These are phyloP conservation scores for Patiria pectinifera DNA, from an alignment of 53 echinoderm and acorn worm genomes.

Conservation along the genomic window DNA sequence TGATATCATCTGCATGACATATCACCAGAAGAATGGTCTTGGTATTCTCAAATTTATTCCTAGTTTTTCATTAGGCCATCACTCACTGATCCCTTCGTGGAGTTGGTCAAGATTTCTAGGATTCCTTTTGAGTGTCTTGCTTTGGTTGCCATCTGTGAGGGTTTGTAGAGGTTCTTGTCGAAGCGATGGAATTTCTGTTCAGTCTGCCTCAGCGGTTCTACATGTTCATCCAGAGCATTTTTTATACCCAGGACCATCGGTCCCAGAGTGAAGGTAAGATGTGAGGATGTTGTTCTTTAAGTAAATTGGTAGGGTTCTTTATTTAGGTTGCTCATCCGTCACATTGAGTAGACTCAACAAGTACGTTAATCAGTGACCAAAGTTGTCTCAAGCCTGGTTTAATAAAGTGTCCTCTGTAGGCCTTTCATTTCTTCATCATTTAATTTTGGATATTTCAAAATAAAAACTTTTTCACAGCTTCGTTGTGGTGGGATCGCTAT, in stretches of 20 bases:
- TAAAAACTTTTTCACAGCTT: too few relatives aligned
- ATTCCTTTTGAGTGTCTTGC: neutral
- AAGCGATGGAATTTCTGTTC: constrained; percentile 58
- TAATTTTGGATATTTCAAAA: too few relatives aligned
- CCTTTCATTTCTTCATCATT: too few relatives aligned
- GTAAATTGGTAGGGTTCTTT: too few relatives aligned
- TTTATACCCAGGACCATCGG: constrained; percentile 65
- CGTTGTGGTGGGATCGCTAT: too few relatives aligned
- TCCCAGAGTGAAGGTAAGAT: constrained; percentile 28
- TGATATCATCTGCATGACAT: neutral
- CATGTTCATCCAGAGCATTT: constrained; percentile 60
- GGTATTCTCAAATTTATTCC: neutral
- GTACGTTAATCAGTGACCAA: too few relatives aligned
- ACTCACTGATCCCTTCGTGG: neutral
- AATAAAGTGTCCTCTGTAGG: too few relatives aligned
- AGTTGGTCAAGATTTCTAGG: constrained; percentile 4
- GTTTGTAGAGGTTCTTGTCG: neutral
- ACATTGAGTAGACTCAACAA: too few relatives aligned
- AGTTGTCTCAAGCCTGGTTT: too few relatives aligned
- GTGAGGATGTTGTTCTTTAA: neutral
- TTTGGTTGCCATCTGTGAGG: neutral
- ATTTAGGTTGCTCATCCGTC: too few relatives aligned
- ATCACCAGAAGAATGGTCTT: neutral
- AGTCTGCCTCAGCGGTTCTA: constrained; percentile 72
- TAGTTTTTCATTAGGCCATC: neutral